phyloP scores from a whole-genome alignment of 2,797 vertebrate genomes.

The Orientallactaga sibirica region DNA sequence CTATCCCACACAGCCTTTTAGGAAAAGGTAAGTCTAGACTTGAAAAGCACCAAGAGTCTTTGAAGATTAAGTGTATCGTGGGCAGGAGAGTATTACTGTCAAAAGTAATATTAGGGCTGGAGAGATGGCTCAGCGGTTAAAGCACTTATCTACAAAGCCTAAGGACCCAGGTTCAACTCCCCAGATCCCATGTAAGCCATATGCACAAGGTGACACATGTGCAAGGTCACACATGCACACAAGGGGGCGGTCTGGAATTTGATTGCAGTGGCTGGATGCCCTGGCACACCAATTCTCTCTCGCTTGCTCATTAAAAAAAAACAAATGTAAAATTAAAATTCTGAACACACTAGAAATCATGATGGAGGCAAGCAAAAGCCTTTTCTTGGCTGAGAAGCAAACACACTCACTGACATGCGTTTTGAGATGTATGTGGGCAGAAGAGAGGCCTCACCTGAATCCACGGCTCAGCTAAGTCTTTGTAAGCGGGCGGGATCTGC shows the following conservation, averaged over 20 bases:
- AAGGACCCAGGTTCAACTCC: too few relatives aligned
- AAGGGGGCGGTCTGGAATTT: too few relatives aligned
- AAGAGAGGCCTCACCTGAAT: conserved; percentile 89
- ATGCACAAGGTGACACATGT: too few relatives aligned
- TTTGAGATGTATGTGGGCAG: neutral
- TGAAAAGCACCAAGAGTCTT: neutral
- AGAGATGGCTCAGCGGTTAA: too few relatives aligned
- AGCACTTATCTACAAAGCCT: too few relatives aligned
- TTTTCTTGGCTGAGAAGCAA: neutral
- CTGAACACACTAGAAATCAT: neutral
- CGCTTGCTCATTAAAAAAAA: too few relatives aligned
- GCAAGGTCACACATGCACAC: too few relatives aligned
- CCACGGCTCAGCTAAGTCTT: conserved; percentile 94
- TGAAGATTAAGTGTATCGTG: neutral
- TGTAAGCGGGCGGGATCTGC: conserved; percentile 92
- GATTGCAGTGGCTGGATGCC: too few relatives aligned
- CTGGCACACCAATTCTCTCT: too few relatives aligned
- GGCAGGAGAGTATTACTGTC: neutral
- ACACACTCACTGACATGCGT: neutral
- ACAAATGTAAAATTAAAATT: neutral
- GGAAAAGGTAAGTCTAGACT: conserved; percentile 17
- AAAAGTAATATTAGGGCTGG: neutral
- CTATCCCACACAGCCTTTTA: neutral
- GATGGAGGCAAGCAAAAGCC: neutral
- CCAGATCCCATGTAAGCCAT: too few relatives aligned